Evolutionary conservation across 2,888 invertebrate species (phyloP).

Genomic region (Ryuthela nishihirai): DNA sequence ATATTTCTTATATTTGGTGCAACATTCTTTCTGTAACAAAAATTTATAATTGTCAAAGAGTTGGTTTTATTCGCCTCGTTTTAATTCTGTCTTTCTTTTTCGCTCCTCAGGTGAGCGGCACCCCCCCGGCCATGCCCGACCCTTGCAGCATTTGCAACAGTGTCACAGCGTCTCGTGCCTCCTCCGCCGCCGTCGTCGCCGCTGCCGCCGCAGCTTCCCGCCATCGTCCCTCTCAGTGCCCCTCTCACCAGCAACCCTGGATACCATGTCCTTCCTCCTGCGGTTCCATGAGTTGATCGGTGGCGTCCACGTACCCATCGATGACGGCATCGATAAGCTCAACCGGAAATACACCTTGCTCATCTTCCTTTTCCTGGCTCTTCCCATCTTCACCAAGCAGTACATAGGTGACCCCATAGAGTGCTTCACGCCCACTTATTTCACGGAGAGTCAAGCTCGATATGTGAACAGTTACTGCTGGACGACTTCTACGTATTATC

Average conservation of each 20-base stretch:
- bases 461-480: slow-evolving; percentile 50
- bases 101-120: slow-evolving; percentile 3
- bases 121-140: slow-evolving; percentile 33
- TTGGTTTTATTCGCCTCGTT: too few species aligned
- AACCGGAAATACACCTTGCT: slow-evolving; percentile 53
- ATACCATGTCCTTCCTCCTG: slow-evolving; percentile 43
- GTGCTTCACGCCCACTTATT: slow-evolving; percentile 51
- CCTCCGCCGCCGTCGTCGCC: slow-evolving; percentile 1
- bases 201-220: not conserved
- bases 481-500: slow-evolving; percentile 50
- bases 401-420: slow-evolving; percentile 55
- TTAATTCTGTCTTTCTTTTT: too few species aligned
- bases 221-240: not conserved
- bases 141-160: slow-evolving; percentile 12
- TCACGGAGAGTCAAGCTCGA: slow-evolving; percentile 48
- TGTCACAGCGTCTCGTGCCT: not conserved
- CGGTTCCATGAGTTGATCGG: slow-evolving; percentile 47
- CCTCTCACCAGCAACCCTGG: not conserved
- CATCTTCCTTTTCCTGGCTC: slow-evolving; percentile 50
- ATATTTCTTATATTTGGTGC: too few species aligned
- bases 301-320: slow-evolving; percentile 48
- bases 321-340: slow-evolving; percentile 53
- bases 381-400: slow-evolving; percentile 54
- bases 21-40: too few species aligned
- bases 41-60: too few species aligned